phyloP scores from a whole-genome alignment of 2,888 invertebrate genomes.

The Cheilosia vulpina region DNA sequence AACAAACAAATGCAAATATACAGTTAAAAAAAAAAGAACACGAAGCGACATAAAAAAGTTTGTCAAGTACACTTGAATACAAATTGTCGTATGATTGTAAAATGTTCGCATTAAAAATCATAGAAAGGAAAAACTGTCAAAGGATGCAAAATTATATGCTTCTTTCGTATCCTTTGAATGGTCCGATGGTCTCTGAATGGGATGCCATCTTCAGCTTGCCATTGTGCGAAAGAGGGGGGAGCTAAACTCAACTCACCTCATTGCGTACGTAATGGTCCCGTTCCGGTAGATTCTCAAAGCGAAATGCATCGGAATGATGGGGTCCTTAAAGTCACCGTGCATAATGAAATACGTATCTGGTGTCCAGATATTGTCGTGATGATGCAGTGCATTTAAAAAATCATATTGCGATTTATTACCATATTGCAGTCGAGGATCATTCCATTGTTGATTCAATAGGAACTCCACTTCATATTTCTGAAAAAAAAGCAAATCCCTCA shows the following conservation, averaged over 20 bases:
- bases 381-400: constrained; percentile 96
- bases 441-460: constrained; percentile 96
- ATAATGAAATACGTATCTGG: constrained; percentile 98
- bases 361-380: constrained; percentile 95
- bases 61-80: constrained; percentile 68
- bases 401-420: constrained; percentile 94
- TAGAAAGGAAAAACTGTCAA: constrained; percentile 49
- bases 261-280: constrained; percentile 96
- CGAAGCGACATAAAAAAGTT: constrained; percentile 31
- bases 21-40: background rate
- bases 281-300: constrained; percentile 95
- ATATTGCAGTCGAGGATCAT: constrained; percentile 94
- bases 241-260: constrained; percentile 86
- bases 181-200: constrained; percentile 7
- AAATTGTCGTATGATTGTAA: constrained; percentile 72
- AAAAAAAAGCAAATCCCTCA: background rate
- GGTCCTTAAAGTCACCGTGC: constrained; percentile 98
- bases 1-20: constrained; percentile 28
- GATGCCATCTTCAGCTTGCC: background rate
- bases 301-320: constrained; percentile 96
- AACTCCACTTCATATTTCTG: constrained; percentile 99
- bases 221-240: background rate
- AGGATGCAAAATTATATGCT: constrained; percentile 66
- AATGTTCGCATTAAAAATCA: constrained; percentile 62
- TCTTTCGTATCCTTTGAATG: constrained; percentile 21